Conservation (phyloP, 2,888 invertebrate species). For the Hydrotaea diabolus region DNA sequence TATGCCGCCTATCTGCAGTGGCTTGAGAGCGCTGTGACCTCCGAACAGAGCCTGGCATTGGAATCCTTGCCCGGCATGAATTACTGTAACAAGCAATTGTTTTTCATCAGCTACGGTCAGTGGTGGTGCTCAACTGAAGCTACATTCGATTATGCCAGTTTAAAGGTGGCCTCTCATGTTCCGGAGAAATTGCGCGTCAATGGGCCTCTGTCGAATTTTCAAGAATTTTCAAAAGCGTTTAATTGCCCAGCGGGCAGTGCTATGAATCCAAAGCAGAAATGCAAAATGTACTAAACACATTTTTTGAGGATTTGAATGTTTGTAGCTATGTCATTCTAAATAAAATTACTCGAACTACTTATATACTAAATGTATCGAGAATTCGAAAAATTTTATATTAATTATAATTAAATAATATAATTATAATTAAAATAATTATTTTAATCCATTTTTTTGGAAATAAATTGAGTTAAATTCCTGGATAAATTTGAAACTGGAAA, state of each 20-base stretch:
- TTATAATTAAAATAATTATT: no score
- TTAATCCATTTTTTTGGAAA: no score
- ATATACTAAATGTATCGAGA: no score
- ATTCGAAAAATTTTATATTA: no score
- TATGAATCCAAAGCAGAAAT: conserved; percentile 79
- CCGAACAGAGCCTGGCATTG: conserved; percentile 55
- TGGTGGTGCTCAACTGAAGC: conserved; percentile 75
- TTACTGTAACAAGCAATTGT: conserved; percentile 75
- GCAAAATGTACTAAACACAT: conserved; percentile 74
- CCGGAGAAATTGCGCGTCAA: conserved; percentile 76
- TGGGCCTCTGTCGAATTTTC: conserved; percentile 76
- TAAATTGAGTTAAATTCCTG: no score
- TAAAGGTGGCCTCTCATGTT: conserved; percentile 64
- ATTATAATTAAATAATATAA: no score
- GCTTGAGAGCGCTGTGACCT: conserved; percentile 67
- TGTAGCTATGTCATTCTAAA: no score
- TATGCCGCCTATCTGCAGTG: conserved; percentile 76
- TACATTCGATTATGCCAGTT: conserved; percentile 9
- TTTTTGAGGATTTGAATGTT: no score
- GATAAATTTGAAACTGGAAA: no score
- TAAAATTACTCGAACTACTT: no score
- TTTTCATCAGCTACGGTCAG: conserved; percentile 78
- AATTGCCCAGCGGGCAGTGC: conserved; percentile 73
- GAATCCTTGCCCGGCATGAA: conserved; percentile 74
- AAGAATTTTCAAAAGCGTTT: conserved; percentile 77